Evolutionary conservation across 1,140 invertebrate genomes (phyloP), one percentile per base, ranked within the genome.

Genomic region (Vanessa tameamea): DNA sequence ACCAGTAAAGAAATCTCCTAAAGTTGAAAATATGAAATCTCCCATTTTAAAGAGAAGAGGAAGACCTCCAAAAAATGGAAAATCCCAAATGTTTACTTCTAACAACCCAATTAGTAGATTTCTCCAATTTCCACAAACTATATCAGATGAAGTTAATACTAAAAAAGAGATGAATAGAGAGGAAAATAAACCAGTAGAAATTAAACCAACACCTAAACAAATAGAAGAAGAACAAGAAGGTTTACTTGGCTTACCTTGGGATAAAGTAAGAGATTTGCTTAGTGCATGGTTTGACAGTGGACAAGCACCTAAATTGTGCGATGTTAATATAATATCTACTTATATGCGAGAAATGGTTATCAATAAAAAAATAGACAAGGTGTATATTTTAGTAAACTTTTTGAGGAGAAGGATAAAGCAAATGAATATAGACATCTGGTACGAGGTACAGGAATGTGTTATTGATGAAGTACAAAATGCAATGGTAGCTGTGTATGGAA

Each of bases 271-370:
- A 51, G 87, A 89, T 75, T 79, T 94, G 64, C 75, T 94, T 15
- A 83, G 91, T 72, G 90, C 93, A 64, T 94, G 94, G 94, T 78
- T 94, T 16, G 83, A 89, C 47, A 93, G 90, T 81, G 90, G 88
- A 5, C 85, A 90, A 57, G 74, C 74, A 47, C 94, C 94, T 51
- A 84, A 93, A 74, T 75, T 76, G n/a, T 93, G 84, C 82, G 94
- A 94, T 85, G 81, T 93, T 47, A 78, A 87, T 48, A 82, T 94
- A 76, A 83, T 94, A 59, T 69, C 83, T 16, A 77, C 76, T 26
- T 94, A 94, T 77, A 81, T 94, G 70, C 71, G 85, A 65, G 85
- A 91, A 78, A 88, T 94, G 86, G 87, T 94, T 14, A 73, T 82
- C 20, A 82, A 82, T 64, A 92, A 85, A 75, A 86, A 93, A 70